These are phyloP conservation scores for Saccopteryx bilineata DNA, from an alignment of 2,113 vertebrate species.

Conservation along the genomic window DNA sequence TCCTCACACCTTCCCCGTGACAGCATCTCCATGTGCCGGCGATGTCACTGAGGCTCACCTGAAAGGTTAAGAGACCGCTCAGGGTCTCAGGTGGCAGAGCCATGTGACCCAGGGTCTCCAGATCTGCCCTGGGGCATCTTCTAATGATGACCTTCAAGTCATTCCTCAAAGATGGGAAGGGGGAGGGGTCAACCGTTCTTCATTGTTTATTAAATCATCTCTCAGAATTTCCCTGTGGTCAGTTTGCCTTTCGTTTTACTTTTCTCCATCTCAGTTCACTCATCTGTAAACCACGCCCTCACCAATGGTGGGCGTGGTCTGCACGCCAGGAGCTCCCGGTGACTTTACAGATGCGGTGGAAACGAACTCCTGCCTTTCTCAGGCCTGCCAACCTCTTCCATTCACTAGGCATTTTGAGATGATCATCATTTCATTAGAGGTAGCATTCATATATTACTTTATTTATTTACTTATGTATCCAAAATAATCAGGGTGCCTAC, in stretches of 20 bases:
- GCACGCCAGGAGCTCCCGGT: neutral
- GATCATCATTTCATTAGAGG: neutral
- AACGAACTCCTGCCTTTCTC: conserved; percentile 7
- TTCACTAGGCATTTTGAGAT: neutral
- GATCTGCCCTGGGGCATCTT: neutral
- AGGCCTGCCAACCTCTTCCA: neutral
- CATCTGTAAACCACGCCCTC: conserved; percentile 41
- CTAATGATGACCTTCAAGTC: neutral
- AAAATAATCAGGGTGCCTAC: neutral
- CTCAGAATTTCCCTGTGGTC: neutral
- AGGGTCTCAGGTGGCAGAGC: neutral
- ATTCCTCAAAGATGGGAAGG: neutral
- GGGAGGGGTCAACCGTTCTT: neutral
- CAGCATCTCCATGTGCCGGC: neutral
- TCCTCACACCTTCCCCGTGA: neutral
- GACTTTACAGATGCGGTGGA: neutral
- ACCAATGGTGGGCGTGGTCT: neutral
- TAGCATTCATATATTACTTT: neutral
- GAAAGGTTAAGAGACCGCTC: neutral
- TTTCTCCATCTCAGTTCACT: neutral
- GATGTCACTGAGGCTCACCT: rapidly evolving
- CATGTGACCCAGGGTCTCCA: rapidly evolving
- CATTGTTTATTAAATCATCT: neutral
- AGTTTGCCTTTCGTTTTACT: neutral
- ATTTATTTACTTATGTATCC: conserved; percentile 46